A percentile compares a stretch with the other conserved stretches of the same genome.
Evolutionary conservation across 2,888 invertebrate genomes (phyloP).

Genomic region (Agriotes lineatus): DNA sequence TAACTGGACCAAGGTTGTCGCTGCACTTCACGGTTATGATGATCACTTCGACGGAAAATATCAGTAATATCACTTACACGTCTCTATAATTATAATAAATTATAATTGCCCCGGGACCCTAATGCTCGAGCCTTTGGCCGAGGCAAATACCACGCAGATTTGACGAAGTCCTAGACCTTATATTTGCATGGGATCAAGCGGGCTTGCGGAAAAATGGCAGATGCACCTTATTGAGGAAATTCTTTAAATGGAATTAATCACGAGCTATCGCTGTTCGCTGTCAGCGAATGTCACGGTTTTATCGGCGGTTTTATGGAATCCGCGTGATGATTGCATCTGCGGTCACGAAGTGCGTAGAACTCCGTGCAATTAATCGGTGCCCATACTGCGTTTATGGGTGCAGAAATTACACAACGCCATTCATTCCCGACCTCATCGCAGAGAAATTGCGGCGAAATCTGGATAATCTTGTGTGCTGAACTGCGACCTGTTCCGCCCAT

Average conservation of each 20-base stretch:
- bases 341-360: slow-evolving; percentile 47
- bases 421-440: slow-evolving; percentile 12
- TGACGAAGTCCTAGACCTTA: too few species aligned
- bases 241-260: slow-evolving; percentile 33
- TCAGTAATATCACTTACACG: slow-evolving; percentile 21
- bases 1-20: slow-evolving; percentile 51
- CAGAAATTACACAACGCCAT: slow-evolving; percentile 32
- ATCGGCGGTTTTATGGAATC: slow-evolving; percentile 46
- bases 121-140: background rate
- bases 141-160: background rate
- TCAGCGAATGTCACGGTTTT: slow-evolving; percentile 36
- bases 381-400: slow-evolving; percentile 39
- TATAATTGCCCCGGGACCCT: slow-evolving; percentile 11
- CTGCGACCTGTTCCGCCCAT: slow-evolving; percentile 25
- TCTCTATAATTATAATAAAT: slow-evolving; percentile 24
- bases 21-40: slow-evolving; percentile 53
- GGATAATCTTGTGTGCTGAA: slow-evolving; percentile 28
- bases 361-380: slow-evolving; percentile 38
- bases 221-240: slow-evolving; percentile 23
- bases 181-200: too few species aligned
- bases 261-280: slow-evolving; percentile 34
- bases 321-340: slow-evolving; percentile 44
- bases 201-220: slow-evolving; percentile 8
- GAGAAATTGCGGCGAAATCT: slow-evolving; percentile 14
- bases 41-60: slow-evolving; percentile 49